These are phyloP conservation scores for Gorsachius magnificus DNA, from an alignment of 2,797 vertebrate genomes.

Conservation along the genomic window DNA sequence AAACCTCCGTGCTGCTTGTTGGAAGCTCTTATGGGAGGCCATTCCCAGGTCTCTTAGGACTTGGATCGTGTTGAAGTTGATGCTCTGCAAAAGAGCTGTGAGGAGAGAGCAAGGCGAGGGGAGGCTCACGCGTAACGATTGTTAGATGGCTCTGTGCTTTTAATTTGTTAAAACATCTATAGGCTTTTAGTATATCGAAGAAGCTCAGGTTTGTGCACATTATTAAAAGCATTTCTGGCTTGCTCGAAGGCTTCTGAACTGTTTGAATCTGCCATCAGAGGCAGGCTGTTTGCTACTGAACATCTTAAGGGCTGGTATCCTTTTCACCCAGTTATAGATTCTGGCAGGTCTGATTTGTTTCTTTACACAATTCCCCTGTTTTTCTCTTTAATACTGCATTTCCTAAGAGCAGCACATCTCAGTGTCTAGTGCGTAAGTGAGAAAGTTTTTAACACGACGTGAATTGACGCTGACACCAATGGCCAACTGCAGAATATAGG, in stretches of 20 bases:
- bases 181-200: background rate
- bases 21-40: background rate
- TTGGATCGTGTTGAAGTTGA: background rate
- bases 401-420: background rate
- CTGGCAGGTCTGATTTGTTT: background rate
- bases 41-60: background rate
- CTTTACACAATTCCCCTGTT: background rate
- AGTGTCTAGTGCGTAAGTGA: background rate
- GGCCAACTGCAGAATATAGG: background rate
- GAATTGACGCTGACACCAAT: background rate
- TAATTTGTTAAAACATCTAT: background rate
- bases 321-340: background rate
- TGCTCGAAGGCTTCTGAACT: background rate
- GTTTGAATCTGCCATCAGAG: background rate
- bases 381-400: background rate
- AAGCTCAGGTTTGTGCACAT: background rate
- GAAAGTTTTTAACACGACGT: background rate
- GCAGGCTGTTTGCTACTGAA: background rate
- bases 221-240: slow-evolving; percentile 20
- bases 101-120: background rate
- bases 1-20: background rate
- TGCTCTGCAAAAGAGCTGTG: background rate
- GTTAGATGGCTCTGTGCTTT: background rate
- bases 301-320: background rate
- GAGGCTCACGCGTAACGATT: fast-evolving